These are phyloP conservation scores for Haplochromis vanheusdeni DNA, from an alignment of 2,113 vertebrate genomes.

Conservation along the genomic window DNA sequence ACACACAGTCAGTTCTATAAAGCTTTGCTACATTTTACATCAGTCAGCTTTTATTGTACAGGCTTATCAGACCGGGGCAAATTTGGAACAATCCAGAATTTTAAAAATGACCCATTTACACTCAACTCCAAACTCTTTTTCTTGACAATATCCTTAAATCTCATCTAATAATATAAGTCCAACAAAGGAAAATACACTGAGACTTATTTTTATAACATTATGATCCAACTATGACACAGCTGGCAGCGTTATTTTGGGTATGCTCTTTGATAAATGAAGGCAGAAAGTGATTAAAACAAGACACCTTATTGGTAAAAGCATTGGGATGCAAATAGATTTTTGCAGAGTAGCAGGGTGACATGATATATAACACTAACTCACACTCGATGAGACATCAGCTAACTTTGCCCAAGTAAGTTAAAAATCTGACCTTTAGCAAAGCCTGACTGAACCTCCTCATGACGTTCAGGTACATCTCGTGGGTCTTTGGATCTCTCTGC, in stretches of 20 bases:
- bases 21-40: background rate
- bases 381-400: background rate
- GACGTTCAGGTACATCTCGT: slow-evolving; percentile 97
- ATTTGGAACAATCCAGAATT: background rate
- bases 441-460: slow-evolving; percentile 98
- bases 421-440: slow-evolving; percentile 81
- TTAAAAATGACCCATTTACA: background rate
- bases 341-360: background rate
- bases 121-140: background rate
- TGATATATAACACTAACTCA: background rate
- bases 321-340: background rate
- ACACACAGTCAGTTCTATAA: background rate
- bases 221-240: background rate
- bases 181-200: background rate
- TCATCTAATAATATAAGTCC: background rate
- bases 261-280: background rate
- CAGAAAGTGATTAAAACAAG: background rate
- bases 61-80: background rate
- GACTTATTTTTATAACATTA: background rate
- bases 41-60: background rate
- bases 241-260: background rate
- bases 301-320: background rate
- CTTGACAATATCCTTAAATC: background rate
- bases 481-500: slow-evolving; percentile 93
- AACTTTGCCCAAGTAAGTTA: background rate